A percentile compares a stretch with the other conserved stretches of the same genome.
Conservation (phyloP, 1,140 invertebrate species). For the Ceratoteleas bidentatus region DNA sequence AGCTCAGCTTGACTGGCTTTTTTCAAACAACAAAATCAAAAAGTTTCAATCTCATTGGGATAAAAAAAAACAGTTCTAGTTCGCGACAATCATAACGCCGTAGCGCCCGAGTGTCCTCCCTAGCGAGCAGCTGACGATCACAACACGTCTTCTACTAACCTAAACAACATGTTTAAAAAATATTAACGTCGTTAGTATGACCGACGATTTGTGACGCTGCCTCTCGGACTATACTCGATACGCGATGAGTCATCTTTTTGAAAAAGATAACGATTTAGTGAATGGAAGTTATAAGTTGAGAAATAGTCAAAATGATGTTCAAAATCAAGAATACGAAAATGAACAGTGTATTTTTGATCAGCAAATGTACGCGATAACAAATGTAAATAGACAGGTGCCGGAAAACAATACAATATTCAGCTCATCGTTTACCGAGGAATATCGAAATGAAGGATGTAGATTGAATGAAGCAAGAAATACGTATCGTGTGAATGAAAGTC, state of each 20-base stretch:
- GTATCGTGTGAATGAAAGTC: no score
- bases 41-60: neutral
- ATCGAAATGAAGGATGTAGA: no score
- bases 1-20: neutral
- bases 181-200: neutral
- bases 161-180: neutral
- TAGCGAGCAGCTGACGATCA: neutral
- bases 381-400: no score
- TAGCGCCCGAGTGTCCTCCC: neutral
- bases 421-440: no score
- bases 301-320: neutral
- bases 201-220: constrained; percentile 3
- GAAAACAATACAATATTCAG: no score
- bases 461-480: no score
- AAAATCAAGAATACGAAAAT: neutral
- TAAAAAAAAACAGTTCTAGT: neutral
- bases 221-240: constrained; percentile 4
- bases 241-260: no score
- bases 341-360: no score
- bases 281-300: neutral
- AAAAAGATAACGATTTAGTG: neutral
- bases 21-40: neutral
- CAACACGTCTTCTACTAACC: neutral
- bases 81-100: constrained; percentile 1
- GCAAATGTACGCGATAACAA: no score